Conservation (phyloP, 2,888 invertebrate species). For the Didymodactylos carnosus region DNA sequence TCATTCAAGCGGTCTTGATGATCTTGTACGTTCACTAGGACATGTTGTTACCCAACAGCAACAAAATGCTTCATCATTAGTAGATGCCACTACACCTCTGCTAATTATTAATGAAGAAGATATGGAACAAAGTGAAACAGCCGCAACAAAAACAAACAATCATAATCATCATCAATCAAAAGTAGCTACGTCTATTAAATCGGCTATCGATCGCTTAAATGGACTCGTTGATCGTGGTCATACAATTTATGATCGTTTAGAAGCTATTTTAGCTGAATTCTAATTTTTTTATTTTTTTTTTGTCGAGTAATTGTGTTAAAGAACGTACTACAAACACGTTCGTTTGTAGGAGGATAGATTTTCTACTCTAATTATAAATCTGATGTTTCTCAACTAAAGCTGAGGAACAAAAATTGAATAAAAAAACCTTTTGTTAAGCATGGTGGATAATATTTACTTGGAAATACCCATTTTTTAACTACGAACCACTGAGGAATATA, state of each 20-base stretch:
- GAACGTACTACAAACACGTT: too few relatives aligned
- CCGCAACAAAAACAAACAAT: not conserved
- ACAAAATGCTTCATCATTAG: not conserved
- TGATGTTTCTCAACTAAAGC: too few relatives aligned
- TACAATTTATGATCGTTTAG: constrained; percentile 24
- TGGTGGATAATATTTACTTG: too few relatives aligned
- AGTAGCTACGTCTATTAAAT: not conserved
- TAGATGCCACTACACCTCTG: not conserved
- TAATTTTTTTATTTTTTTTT: constrained; percentile 21
- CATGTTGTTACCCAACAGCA: not conserved
- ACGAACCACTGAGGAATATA: too few relatives aligned
- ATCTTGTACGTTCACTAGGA: not conserved
- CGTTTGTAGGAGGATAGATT: too few relatives aligned
- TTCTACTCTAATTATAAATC: too few relatives aligned
- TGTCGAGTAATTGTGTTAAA: too few relatives aligned
- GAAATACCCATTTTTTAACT: too few relatives aligned
- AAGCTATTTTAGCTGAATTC: constrained; percentile 49
- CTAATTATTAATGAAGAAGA: not conserved
- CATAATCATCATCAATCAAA: not conserved
- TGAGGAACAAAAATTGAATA: too few relatives aligned
- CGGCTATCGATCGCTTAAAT: not conserved
- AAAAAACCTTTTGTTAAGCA: too few relatives aligned
- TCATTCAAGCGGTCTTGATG: not conserved
- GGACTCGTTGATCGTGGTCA: not conserved
- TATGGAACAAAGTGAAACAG: too few relatives aligned